Percentiles rank a stretch among this genome's conserved stretches.
These are phyloP conservation scores for Drosophila tani DNA, from an alignment of 1,140 invertebrate genomes.

Conservation along the genomic window DNA sequence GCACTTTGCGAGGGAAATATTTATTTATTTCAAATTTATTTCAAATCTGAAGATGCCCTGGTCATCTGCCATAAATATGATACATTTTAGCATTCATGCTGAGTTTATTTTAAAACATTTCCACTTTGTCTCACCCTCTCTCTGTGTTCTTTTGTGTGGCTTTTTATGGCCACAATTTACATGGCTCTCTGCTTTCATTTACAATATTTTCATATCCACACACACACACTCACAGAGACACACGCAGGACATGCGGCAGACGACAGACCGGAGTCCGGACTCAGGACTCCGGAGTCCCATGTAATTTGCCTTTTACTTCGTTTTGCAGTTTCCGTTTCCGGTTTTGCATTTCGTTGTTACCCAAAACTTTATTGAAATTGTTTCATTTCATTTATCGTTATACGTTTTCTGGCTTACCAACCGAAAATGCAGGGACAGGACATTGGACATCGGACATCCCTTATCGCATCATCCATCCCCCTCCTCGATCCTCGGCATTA, in stretches of 20 bases:
- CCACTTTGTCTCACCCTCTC: conserved; percentile 54
- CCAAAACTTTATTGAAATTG: conserved; percentile 79
- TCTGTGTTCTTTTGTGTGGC: conserved; percentile 60
- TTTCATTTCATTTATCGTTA: conserved; percentile 79
- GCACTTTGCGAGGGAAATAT: not conserved
- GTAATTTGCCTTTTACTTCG: conserved; percentile 78
- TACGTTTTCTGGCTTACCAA: conserved; percentile 64
- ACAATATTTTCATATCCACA: conserved; percentile 67
- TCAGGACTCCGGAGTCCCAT: conserved; percentile 44
- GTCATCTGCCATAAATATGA: conserved; percentile 21
- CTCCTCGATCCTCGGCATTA: too few relatives aligned
- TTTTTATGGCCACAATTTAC: conserved; percentile 74
- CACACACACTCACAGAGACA: conserved; percentile 11
- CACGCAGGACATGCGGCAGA: not conserved
- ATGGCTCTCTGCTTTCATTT: conserved; percentile 75
- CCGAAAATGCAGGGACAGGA: conserved; percentile 7
- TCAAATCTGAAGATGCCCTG: too few relatives aligned
- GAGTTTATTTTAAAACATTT: conserved; percentile 56
- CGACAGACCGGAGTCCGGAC: conserved; percentile 12
- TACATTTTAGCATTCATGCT: conserved; percentile 35
- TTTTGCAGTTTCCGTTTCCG: conserved; percentile 70
- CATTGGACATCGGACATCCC: conserved; percentile 1
- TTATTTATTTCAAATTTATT: conserved; percentile 1
- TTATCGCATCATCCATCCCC: conserved; percentile 8
- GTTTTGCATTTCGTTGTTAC: conserved; percentile 66